These are phyloP conservation scores for Phrynocephalus versicolor DNA, from an alignment of 2,113 vertebrate genomes.

Conservation along the genomic window DNA sequence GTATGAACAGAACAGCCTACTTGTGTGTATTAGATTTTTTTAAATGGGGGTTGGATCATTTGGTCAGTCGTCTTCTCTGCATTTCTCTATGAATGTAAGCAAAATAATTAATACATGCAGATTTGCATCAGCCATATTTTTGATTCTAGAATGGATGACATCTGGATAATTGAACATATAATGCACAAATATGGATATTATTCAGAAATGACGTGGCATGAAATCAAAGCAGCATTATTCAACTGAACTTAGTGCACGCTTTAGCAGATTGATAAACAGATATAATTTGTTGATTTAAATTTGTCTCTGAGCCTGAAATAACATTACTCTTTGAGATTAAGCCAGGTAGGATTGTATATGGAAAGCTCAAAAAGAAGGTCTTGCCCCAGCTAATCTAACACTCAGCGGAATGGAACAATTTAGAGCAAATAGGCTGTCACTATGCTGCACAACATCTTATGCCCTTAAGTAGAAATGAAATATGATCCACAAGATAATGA, in stretches of 20 bases:
- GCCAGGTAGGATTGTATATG: slow-evolving; percentile 34
- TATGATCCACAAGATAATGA: slow-evolving; percentile 57
- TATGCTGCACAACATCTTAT: slow-evolving; percentile 48
- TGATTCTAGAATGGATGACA: not conserved
- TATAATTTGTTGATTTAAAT: slow-evolving; percentile 6
- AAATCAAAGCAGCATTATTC: not conserved
- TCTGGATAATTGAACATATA: not conserved
- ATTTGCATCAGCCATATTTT: not conserved
- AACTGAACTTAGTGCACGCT: not conserved
- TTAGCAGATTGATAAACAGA: not conserved
- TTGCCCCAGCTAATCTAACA: slow-evolving; percentile 18
- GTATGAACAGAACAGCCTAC: not conserved
- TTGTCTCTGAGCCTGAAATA: slow-evolving; percentile 26
- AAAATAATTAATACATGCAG: not conserved
- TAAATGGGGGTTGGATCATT: not conserved
- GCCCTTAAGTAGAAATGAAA: slow-evolving; percentile 59
- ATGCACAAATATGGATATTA: not conserved
- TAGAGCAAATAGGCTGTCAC: slow-evolving; percentile 46
- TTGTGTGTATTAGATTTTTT: not conserved
- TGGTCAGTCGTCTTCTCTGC: not conserved
- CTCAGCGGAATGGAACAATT: slow-evolving; percentile 52
- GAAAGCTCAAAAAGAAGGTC: slow-evolving; percentile 27
- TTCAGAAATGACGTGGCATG: not conserved
- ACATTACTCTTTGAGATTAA: slow-evolving; percentile 49
- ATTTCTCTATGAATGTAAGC: not conserved